A percentile compares a stretch with the other conserved stretches of the same genome.
phyloP scores from a whole-genome alignment of 2,888 invertebrate genomes.

The Ectemnius continuus region DNA sequence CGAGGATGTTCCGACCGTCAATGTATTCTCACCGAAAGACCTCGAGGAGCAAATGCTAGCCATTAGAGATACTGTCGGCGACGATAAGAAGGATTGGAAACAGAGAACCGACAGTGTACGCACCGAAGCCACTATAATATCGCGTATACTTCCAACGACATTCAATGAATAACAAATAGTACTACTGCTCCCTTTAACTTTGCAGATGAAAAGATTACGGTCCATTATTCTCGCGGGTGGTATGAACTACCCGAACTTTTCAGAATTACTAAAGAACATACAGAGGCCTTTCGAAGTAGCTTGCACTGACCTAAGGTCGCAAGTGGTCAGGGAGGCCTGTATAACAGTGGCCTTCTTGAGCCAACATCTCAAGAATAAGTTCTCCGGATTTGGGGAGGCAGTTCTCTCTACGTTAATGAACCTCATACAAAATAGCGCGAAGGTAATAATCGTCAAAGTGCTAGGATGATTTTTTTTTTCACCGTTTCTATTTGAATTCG shows the following conservation, averaged over 20 bases:
- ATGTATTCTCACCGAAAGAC: constrained; percentile 90
- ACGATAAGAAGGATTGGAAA: constrained; percentile 94
- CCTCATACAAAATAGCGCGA: constrained; percentile 96
- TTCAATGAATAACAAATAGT: background rate
- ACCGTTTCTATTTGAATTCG: constrained; percentile 43
- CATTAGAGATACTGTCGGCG: constrained; percentile 87
- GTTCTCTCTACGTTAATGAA: constrained; percentile 91
- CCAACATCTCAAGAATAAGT: constrained; percentile 88
- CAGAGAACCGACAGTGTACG: constrained; percentile 93
- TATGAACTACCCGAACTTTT: constrained; percentile 85
- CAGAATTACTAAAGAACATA: constrained; percentile 86
- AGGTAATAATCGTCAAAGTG: constrained; percentile 80
- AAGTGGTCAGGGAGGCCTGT: constrained; percentile 97
- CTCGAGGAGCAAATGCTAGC: constrained; percentile 89
- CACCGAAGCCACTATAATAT: constrained; percentile 33
- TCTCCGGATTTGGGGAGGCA: constrained; percentile 91
- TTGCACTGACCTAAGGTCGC: constrained; percentile 93
- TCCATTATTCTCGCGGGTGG: constrained; percentile 91
- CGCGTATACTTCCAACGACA: background rate
- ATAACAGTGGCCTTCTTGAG: constrained; percentile 96
- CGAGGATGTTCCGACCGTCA: constrained; percentile 89
- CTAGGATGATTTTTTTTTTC: background rate
- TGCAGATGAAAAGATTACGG: constrained; percentile 91
- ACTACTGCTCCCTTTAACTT: constrained; percentile 32
- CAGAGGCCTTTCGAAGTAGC: constrained; percentile 90